Evolutionary conservation across 2,113 vertebrate species (phyloP).

Genomic region (Platysteira castanea): DNA sequence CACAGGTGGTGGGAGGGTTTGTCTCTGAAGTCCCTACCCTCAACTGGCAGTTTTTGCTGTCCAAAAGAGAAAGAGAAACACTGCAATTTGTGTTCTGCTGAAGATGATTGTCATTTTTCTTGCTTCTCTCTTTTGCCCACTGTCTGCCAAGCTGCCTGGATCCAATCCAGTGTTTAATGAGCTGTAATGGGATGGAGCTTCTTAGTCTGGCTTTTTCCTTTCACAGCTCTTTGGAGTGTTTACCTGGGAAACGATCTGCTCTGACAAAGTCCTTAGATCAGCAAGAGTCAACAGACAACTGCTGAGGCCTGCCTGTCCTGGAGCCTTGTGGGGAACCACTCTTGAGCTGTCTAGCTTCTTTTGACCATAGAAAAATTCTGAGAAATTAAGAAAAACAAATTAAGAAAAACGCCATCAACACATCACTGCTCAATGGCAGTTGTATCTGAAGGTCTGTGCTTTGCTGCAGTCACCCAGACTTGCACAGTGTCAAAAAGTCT

Average conservation of each 20-base stretch:
- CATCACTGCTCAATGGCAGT: background rate
- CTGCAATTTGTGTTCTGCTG: background rate
- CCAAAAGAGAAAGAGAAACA: background rate
- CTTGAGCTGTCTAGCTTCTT: background rate
- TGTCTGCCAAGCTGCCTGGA: background rate
- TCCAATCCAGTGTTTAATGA: background rate
- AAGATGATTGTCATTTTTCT: background rate
- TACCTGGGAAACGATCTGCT: background rate
- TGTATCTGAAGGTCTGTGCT: background rate
- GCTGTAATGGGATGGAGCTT: background rate
- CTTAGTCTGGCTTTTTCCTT: background rate
- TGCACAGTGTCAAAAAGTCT: background rate
- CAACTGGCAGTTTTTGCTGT: background rate
- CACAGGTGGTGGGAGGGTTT: background rate
- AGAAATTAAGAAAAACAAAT: background rate
- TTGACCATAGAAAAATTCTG: background rate
- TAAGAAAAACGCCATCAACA: background rate
- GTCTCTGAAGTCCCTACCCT: background rate
- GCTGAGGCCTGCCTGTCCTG: background rate
- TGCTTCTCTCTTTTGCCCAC: background rate
- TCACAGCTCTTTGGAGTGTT: background rate
- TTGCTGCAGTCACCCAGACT: background rate
- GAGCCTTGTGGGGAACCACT: background rate
- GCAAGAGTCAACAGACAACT: background rate
- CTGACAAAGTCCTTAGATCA: background rate